A percentile compares a stretch with the other conserved stretches of the same genome.
phyloP scores from a whole-genome alignment of 2,113 vertebrate genomes.

The Pristiophorus japonicus region DNA sequence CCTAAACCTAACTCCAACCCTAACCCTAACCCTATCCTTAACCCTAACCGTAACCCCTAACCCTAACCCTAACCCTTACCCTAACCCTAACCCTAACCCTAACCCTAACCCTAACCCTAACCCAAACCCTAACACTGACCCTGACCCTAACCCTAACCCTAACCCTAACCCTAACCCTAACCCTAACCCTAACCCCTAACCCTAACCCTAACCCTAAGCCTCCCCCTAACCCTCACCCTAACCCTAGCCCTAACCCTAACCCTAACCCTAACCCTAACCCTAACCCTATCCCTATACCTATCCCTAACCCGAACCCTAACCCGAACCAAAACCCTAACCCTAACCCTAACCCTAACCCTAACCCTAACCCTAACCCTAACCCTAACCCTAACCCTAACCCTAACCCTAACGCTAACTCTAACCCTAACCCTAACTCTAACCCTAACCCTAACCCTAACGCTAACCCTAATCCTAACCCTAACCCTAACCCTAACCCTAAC shows the following conservation, averaged over 20 bases:
- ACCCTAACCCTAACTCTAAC: too few species aligned
- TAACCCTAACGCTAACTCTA: conserved; percentile 1
- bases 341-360: conserved; percentile 31
- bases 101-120: not conserved
- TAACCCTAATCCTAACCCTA: too few species aligned
- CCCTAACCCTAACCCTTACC: conserved; percentile 25
- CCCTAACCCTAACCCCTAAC: too few species aligned
- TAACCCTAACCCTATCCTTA: too few species aligned
- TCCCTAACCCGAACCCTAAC: not conserved
- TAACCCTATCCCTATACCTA: not conserved
- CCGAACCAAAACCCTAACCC: not conserved
- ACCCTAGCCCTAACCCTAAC: too few species aligned
- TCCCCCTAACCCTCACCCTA: too few species aligned
- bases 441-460: too few species aligned
- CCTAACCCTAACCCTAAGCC: too few species aligned
- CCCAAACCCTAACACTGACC: not conserved
- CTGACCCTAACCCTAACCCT: too few species aligned
- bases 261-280: not conserved
- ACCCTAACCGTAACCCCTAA: conserved; percentile 26
- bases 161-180: too few species aligned
- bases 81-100: not conserved
- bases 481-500: too few species aligned
- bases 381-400: conserved; percentile 31
- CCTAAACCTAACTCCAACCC: too few species aligned
- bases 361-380: conserved; percentile 38